A percentile compares a stretch with the other conserved stretches of the same genome.
These are phyloP conservation scores for Caerostris extrusa DNA, from an alignment of 1,140 invertebrate species.

Conservation along the genomic window DNA sequence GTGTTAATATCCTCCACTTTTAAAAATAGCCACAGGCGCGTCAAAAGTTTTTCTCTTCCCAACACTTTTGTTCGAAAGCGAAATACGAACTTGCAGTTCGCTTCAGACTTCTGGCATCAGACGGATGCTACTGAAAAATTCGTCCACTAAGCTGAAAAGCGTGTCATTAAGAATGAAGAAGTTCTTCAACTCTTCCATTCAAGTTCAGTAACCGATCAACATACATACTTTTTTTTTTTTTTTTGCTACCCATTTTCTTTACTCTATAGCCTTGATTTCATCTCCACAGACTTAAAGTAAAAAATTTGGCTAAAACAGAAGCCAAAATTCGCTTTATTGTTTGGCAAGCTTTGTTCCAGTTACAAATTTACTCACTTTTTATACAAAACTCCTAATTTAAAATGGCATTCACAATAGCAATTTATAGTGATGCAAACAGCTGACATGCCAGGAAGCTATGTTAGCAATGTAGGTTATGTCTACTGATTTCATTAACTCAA, in stretches of 20 bases:
- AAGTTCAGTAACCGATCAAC: conserved; percentile 33
- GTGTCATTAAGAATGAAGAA: conserved; percentile 11
- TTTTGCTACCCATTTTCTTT: not conserved
- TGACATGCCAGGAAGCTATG: too few relatives aligned
- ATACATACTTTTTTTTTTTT: not conserved
- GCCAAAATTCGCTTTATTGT: too few relatives aligned
- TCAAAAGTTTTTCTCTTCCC: not conserved
- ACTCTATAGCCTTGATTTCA: not conserved
- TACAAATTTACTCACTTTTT: too few relatives aligned
- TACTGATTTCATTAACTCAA: too few relatives aligned
- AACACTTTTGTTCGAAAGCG: not conserved
- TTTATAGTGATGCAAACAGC: too few relatives aligned
- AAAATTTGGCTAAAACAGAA: not conserved
- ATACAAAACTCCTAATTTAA: too few relatives aligned
- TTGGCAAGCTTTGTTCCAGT: too few relatives aligned
- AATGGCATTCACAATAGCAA: too few relatives aligned
- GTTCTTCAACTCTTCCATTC: not conserved
- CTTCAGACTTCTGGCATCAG: not conserved
- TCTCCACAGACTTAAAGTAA: not conserved
- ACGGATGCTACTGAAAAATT: not conserved
- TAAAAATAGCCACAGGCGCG: not conserved
- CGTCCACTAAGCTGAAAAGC: conserved; percentile 18
- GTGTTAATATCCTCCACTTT: not conserved
- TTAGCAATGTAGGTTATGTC: too few relatives aligned
- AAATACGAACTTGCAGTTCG: conserved; percentile 17